Base-by-base conservation (phyloP, 1,140 invertebrate species). In the Asobara japonica region DNA sequence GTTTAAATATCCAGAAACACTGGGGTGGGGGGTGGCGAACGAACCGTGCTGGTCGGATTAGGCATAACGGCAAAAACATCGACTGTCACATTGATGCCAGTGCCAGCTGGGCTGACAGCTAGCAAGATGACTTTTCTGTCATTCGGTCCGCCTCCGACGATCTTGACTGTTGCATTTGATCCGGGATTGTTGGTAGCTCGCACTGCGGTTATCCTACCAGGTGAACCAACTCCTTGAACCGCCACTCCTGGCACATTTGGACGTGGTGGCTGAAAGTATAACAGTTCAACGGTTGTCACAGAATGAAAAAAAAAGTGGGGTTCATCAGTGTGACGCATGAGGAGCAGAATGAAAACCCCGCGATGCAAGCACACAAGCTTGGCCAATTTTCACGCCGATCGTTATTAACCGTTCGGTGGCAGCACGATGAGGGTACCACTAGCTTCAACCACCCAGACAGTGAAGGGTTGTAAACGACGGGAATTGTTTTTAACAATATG, bases 211-310 rank as follows among this genome's bases (percentile, higher is more conserved):
- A 80, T 78, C 2, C 22, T 20, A 0, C 67, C 74, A 0, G 16
- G 64, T 22, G 74, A 36, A 5, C 13, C 45, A 6, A 48, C 68
- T 6, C 65, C 45, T 2, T 76, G 18, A 3, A 8, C 65, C 0
- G 61, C 69, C 4, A 27, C 27, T 27, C 72, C 68, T 0, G 25
- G 29, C 5, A 27, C 65, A 2, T 48, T n/a, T 0, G 62, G 65
- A 1, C 76, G n/a, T 0, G 7, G 0, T 13, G 70, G 72, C 81
- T 82, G 62, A 3, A 71, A 77, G 61, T 48, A 56, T 27, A 72
- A 65, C 65, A 45, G 7, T 3, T 13, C n/a, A n/a, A 13, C 41
- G 41, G 18, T 6, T 7, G 2, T 45, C 10, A 45, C 5, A 16
- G 3, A 13, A 18, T 5, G 2, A 45, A 7, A 18, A 45, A 16